These are phyloP conservation scores for Campoplex capitator DNA, from an alignment of 2,888 invertebrate genomes.

Conservation along the genomic window DNA sequence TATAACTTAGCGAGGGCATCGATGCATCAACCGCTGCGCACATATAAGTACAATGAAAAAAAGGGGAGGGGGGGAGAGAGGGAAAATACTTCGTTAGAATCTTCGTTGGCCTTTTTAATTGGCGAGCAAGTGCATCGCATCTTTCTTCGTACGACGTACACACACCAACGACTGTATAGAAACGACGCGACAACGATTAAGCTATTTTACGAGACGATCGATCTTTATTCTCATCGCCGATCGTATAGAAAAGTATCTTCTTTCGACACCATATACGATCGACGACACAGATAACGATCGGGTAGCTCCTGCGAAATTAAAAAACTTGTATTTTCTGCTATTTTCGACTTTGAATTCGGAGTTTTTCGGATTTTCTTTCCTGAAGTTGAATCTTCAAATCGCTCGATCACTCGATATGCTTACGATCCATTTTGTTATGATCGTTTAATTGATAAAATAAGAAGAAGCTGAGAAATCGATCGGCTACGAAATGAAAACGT, in stretches of 20 bases:
- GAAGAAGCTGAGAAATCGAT: not conserved
- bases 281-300: too few relatives aligned
- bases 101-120: conserved; percentile 66
- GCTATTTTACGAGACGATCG: conserved; percentile 63
- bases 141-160: conserved; percentile 15
- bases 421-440: too few relatives aligned
- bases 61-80: not conserved
- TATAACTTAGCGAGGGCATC: conserved; percentile 11
- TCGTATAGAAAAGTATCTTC: not conserved
- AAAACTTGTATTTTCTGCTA: not conserved
- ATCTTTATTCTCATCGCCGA: conserved; percentile 43
- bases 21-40: conserved; percentile 18
- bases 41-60: conserved; percentile 40
- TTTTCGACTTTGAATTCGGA: not conserved
- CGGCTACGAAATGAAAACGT: not conserved
- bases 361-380: not conserved
- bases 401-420: not conserved
- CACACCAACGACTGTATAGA: not conserved
- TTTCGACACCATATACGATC: not conserved
- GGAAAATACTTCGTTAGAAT: conserved; percentile 62
- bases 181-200: conserved; percentile 48
- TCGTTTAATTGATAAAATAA: not conserved
- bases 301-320: not conserved
- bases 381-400: not conserved
- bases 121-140: conserved; percentile 58